phyloP scores from a whole-genome alignment of 2,888 invertebrate species.

The Allacma fusca region DNA sequence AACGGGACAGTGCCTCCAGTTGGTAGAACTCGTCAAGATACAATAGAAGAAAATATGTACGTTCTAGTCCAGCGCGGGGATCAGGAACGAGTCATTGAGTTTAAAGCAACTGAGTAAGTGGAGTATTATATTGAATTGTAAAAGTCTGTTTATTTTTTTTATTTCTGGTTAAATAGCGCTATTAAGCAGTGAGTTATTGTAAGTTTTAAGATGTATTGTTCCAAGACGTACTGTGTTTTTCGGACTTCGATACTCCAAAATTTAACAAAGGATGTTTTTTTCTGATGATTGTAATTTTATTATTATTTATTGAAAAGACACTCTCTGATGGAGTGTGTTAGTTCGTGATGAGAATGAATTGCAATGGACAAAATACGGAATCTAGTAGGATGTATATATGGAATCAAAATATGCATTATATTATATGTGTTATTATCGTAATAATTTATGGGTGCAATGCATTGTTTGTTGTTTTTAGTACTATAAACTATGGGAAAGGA shows the following conservation, averaged over 20 bases:
- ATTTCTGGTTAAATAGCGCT: background rate
- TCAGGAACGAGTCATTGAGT: constrained; percentile 57
- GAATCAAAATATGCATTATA: background rate
- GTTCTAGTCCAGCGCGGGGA: constrained; percentile 57
- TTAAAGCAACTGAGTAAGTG: constrained; percentile 55
- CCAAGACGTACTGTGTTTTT: no score
- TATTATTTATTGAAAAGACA: no score
- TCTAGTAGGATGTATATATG: no score
- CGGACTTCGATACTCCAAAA: no score
- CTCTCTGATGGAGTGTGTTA: no score
- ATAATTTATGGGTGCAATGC: background rate
- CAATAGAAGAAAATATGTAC: constrained; percentile 52
- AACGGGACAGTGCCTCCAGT: background rate
- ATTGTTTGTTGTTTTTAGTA: constrained; percentile 37
- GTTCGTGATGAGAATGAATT: no score
- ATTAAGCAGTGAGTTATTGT: no score
- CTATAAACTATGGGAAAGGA: constrained; percentile 53
- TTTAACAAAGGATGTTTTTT: no score
- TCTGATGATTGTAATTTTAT: no score
- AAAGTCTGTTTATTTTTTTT: background rate
- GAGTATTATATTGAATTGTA: background rate
- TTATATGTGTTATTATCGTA: background rate
- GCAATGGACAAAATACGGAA: no score
- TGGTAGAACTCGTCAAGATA: constrained; percentile 36
- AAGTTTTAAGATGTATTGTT: no score